Percentiles rank a stretch among this genome's conserved stretches.
phyloP scores from a whole-genome alignment of 2,797 vertebrate species.

The Cuniculus paca region DNA sequence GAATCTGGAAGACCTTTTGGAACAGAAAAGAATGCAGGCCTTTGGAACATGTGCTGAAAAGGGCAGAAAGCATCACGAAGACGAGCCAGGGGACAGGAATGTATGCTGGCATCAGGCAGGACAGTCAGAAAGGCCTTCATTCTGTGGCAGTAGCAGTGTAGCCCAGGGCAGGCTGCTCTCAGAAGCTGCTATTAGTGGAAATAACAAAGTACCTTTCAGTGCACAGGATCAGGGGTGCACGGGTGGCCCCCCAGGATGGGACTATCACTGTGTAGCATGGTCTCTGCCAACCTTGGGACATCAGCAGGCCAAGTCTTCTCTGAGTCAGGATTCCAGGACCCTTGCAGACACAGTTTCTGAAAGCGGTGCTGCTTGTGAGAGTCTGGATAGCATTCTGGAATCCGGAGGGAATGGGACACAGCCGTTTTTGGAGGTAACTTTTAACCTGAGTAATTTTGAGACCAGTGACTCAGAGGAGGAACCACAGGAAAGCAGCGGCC shows the following conservation, averaged over 20 bases:
- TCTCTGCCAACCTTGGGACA: not conserved
- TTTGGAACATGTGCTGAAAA: slow-evolving; percentile 49
- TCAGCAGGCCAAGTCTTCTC: not conserved
- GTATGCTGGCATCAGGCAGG: slow-evolving; percentile 5
- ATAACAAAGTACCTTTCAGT: slow-evolving; percentile 27
- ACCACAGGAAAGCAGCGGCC: not conserved
- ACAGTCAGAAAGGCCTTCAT: slow-evolving; percentile 37
- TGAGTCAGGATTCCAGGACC: not conserved
- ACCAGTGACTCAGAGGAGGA: slow-evolving; percentile 83
- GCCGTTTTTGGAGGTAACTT: slow-evolving; percentile 85
- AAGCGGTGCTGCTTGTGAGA: slow-evolving; percentile 27
- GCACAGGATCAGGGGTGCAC: not conserved
- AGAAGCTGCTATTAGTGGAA: not conserved
- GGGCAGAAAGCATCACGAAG: not conserved
- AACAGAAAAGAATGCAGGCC: not conserved
- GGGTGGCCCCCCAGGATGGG: not conserved
- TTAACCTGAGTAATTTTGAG: slow-evolving; percentile 88
- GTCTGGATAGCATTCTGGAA: not conserved
- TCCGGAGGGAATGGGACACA: slow-evolving; percentile 35
- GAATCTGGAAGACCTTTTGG: slow-evolving; percentile 56
- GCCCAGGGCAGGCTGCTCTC: slow-evolving; percentile 30
- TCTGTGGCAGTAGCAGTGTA: not conserved
- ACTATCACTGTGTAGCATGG: not conserved
- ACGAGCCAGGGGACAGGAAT: not conserved
- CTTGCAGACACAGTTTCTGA: not conserved